Base-by-base conservation (phyloP, 2,888 invertebrate species). In the Autographa gamma region DNA sequence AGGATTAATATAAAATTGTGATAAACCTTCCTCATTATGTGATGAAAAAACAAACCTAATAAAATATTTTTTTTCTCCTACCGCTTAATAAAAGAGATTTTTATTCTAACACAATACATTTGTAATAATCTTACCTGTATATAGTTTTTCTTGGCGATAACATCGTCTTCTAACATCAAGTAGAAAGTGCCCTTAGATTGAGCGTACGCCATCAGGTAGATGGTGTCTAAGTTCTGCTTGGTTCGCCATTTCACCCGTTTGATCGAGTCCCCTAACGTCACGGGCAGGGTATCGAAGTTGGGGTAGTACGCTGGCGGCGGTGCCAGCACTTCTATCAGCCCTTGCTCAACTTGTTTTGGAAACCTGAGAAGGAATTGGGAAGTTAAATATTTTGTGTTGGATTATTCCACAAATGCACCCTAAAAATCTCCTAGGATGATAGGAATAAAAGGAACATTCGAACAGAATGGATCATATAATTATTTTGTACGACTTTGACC, bases 151-250 rank as follows among this genome's bases (percentile, higher is more conserved):
- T 98, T 98, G 0, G 99, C 98, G 43, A 99, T 94, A 65, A 99
- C 98, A 88, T 99, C 99, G 89, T 99, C 99, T 92, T 99, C 99
- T 11, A 99, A 94, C 96, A 99, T 98, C 19, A 99, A 97, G 89
- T 99, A 99, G 92, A 98, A 99, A 0, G 97, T 97, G 71, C 98
- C 99, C 89, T 97, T 97, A 0, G 97, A 96, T 86, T 98, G 98
- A 0, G 98, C 98, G 88, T 99, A 99, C 70, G 99, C 97, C 99
- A 99, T 99, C 16, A 99, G 96, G 91, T 98, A 99, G 0, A 98
- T 97, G 87, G 98, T 98, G 90, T 99, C 99, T 69, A 99, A 95
- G 90, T 99, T 99, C 91, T 99, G 99, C 87, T 99, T 99, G 5
- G 99, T 98, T 66, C 99, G 96, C 99, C 99, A 99, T 66, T 97